Evolutionary conservation across 2,797 vertebrate genomes (phyloP), one percentile per base, ranked within the genome.

Genomic region (Sciurus vulgaris): DNA sequence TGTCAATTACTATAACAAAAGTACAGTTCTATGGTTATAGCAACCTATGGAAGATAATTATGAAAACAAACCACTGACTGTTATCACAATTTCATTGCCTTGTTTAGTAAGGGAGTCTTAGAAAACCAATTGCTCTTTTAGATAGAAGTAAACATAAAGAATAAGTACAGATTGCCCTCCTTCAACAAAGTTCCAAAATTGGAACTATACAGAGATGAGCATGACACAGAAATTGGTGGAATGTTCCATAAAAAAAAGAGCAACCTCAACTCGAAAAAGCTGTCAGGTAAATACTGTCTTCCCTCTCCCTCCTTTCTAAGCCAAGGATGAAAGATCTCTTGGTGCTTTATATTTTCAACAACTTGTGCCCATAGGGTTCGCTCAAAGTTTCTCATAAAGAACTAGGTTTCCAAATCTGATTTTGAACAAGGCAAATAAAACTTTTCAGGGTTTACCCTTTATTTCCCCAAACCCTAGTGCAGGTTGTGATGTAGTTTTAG

Each of bases 1-100:
- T 94, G 69, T 69, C 17, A 59, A 70, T 93, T 96, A 86, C 51
- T 78, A 9, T 59, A 47, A 61, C 78, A 38, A 90, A 92, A 85
- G 70, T 59, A 10, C 2, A 49, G 3, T 44, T 41, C 15, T 63
- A 69, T 38, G 33, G 8, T 33, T 73, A 70, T 33, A 51, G 35
- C 7, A 35, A 18, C 35, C 61, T 1, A 0, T 69, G 35, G 67
- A 86, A 90, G 41, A 51, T 26, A 51, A 69, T 77, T 87, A 67
- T 38, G 61, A 76, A 92, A 89, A 88, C 12, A 77, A 83, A 30
- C 5, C 54, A 56, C 26, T 35, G 69, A 56, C 61, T 56, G 12
- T 54, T 61, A 13, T 1, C 72, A 79, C 18, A 74, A 88, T 89
- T 82, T 63, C 22, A 49, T 63, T 24, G 28, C 6, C 9, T 18